A percentile compares a stretch with the other conserved stretches of the same genome.
Evolutionary conservation across 2,888 invertebrate species (phyloP).

Genomic region (Cataglyphis rosenhaueri): DNA sequence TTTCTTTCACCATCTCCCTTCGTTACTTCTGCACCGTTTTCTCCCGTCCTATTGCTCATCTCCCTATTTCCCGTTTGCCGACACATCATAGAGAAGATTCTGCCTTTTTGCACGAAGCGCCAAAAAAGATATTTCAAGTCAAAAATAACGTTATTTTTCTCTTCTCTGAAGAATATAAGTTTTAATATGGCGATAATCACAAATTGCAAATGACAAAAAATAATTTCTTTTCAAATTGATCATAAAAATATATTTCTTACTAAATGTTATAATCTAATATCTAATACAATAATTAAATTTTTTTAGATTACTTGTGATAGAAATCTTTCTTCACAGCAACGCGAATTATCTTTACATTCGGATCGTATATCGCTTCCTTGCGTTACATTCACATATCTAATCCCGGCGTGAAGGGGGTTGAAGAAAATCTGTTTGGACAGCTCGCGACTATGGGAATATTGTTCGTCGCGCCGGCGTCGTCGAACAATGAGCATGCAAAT

Average conservation of each 20-base stretch:
- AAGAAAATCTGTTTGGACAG: conserved; percentile 37
- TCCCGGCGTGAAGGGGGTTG: conserved; percentile 16
- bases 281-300: background rate
- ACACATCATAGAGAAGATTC: conserved; percentile 43
- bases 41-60: conserved; percentile 64
- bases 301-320: background rate
- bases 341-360: background rate
- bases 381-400: conserved; percentile 9
- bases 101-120: conserved; percentile 21
- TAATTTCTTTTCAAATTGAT: background rate
- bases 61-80: conserved; percentile 55
- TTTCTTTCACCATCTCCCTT: conserved; percentile 51
- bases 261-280: background rate
- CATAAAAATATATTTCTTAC: background rate
- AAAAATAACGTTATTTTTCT: conserved; percentile 12
- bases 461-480: conserved; percentile 65
- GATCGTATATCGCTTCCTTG: background rate
- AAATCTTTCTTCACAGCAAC: no score
- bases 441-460: conserved; percentile 71
- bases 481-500: conserved; percentile 86
- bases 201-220: background rate
- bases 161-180: background rate
- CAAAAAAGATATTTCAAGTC: conserved; percentile 19
- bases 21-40: conserved; percentile 53
- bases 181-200: background rate